These are phyloP conservation scores for Microcebus lehilahytsara DNA, from an alignment of 2,113 vertebrate species.

Conservation along the genomic window DNA sequence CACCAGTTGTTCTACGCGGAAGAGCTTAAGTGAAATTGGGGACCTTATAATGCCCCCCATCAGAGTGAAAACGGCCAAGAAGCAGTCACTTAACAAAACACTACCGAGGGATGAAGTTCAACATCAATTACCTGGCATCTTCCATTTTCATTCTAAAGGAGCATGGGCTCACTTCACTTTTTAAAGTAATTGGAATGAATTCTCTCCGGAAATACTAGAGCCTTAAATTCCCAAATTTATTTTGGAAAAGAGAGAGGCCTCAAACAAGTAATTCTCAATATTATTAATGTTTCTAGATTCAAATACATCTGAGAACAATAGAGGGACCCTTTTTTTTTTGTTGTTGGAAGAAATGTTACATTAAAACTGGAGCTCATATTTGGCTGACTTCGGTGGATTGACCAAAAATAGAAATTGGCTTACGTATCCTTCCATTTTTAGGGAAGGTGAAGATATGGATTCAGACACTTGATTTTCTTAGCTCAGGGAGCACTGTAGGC, in stretches of 20 bases:
- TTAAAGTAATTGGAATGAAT: slow-evolving; percentile 48
- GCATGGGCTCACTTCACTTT: slow-evolving; percentile 30
- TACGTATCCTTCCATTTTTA: slow-evolving; percentile 59
- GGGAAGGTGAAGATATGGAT: slow-evolving; percentile 61
- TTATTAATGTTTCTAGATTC: neutral
- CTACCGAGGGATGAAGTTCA: neutral
- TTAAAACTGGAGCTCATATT: slow-evolving; percentile 31
- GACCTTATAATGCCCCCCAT: neutral
- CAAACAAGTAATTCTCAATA: neutral
- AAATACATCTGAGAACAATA: neutral
- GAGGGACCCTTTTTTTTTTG: neutral
- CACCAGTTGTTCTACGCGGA: accelerated
- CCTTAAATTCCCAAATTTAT: neutral
- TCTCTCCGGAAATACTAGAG: neutral
- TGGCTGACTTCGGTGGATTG: slow-evolving; percentile 29
- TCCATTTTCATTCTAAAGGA: slow-evolving; percentile 38
- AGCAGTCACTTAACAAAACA: neutral
- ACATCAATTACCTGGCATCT: neutral
- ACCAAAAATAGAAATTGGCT: slow-evolving; percentile 77
- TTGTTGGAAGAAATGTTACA: slow-evolving; percentile 27
- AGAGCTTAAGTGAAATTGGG: neutral
- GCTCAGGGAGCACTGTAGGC: slow-evolving; percentile 71
- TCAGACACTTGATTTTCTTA: slow-evolving; percentile 75
- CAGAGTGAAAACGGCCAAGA: neutral
- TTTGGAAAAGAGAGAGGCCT: slow-evolving; percentile 30